Base-by-base conservation (phyloP, 2,113 vertebrate genomes). In the Hippolais icterina region DNA sequence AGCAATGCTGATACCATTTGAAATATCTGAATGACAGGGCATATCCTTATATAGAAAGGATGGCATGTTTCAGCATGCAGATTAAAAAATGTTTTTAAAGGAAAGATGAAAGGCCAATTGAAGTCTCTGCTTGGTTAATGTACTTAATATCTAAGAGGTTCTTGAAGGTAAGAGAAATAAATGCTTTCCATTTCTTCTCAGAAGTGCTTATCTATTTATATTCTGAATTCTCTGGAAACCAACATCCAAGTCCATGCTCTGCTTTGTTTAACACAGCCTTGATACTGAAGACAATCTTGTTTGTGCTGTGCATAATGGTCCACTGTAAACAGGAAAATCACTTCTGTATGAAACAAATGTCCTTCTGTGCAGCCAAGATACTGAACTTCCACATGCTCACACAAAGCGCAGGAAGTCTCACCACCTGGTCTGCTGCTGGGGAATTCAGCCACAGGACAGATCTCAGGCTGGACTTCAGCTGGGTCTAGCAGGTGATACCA, bases 321-420 rank as follows among this genome's bases (percentile, higher is more conserved):
- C 31, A 42, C 46, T 54, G 29, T 39, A 70, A 96, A 78, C 19
- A 63, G 24, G 35, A 87, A 86, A 93, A 54, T 2, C 2, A 10
- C 23, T 83, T 89, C 33, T 53, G 8, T n/a, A 16, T 33, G 24
- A n/a, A 87, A 63, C 18, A 65, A 37, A 42, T 4, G 2, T 69
- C 61, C n/a, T n/a, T 20, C 65, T 52, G 19, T 20, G n/a, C 84
- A 83, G 35, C 31, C 25, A 64, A 42, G 33, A 61, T 2, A 4
- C 0, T 42, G 66, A n/a, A 83, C 69, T 85, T 79, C 53, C 75
- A 35, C 4, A 22, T 2, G 11, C 18, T 87, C 37, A 50, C 9
- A 49, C 11, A 28, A 71, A 71, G 61, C 0, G 0, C 25, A 69
- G 14, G 3, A 84, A 33, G 42, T 18, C 42, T 37, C 0, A 9